Conservation (phyloP, 2,888 invertebrate species). For the Onchidella celtica region DNA sequence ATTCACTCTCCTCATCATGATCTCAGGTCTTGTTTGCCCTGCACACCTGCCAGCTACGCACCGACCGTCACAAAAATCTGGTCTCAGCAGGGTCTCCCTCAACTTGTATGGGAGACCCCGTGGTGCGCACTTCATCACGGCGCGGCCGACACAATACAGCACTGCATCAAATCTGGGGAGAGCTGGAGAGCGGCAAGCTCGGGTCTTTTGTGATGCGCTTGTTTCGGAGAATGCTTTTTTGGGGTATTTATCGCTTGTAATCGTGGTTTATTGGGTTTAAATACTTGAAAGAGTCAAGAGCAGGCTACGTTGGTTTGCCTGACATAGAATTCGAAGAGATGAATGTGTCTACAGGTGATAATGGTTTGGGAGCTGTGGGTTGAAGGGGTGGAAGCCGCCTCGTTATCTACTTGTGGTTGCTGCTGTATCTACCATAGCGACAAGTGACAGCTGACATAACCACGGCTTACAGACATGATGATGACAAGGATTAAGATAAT, state of each 20-base stretch:
- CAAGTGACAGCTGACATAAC: no score
- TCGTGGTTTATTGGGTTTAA: conserved; percentile 4
- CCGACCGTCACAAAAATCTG: background rate
- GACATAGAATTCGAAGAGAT: background rate
- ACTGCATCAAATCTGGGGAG: background rate
- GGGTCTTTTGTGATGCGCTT: conserved; percentile 16
- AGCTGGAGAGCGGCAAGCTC: background rate
- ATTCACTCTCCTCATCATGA: background rate
- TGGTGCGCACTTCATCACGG: conserved; percentile 14
- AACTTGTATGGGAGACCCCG: conserved; percentile 1
- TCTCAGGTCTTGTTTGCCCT: background rate
- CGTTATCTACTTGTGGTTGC: no score
- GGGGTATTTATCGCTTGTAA: conserved; percentile 23
- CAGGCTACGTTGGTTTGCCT: background rate
- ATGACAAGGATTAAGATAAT: no score
- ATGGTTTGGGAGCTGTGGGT: background rate
- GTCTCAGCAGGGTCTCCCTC: background rate
- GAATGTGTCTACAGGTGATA: background rate
- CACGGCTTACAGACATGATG: no score
- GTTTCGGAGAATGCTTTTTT: background rate
- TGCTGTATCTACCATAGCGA: no score
- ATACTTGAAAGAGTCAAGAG: background rate
- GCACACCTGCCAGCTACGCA: conserved; percentile 19
- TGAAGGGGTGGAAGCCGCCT: no score
- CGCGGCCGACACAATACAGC: background rate